Conservation (phyloP, 2,888 invertebrate species). For the Scaptomyza tumidula region DNA sequence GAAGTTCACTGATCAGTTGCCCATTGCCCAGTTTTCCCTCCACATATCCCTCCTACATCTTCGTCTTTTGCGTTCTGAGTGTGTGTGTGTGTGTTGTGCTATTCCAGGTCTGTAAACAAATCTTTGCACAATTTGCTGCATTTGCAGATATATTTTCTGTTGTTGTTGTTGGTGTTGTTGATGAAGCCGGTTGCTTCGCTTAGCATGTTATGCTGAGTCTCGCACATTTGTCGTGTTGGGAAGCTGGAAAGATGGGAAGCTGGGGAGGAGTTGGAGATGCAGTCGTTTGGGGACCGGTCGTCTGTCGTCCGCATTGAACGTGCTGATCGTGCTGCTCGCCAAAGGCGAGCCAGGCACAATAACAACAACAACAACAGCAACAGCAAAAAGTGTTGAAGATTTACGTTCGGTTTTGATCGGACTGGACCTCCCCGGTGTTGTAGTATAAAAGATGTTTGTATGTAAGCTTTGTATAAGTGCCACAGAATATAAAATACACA, state of each 20-base stretch:
- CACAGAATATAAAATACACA: neutral
- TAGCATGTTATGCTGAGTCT: conserved; percentile 65
- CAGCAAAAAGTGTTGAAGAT: conserved; percentile 71
- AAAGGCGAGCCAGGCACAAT: conserved; percentile 35
- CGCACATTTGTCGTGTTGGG: conserved; percentile 9
- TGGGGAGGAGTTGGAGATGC: conserved; percentile 12
- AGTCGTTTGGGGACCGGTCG: conserved; percentile 9
- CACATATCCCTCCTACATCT: neutral
- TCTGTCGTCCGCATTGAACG: conserved; percentile 65
- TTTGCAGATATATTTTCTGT: conserved; percentile 70
- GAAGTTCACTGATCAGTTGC: conserved; percentile 4
- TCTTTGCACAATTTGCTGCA: conserved; percentile 77
- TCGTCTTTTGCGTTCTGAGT: neutral
- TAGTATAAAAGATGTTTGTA: conserved; percentile 76
- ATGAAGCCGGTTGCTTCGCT: conserved; percentile 37
- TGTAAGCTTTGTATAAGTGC: neutral
- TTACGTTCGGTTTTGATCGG: conserved; percentile 83
- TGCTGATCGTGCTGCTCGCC: conserved; percentile 81
- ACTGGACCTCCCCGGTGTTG: conserved; percentile 82
- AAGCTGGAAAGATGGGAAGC: neutral
- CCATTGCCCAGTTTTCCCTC: too few relatives aligned
- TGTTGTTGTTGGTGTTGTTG: conserved; percentile 17
- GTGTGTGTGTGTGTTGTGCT: conserved; percentile 23
- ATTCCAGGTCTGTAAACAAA: conserved; percentile 72
- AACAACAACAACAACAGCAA: conserved; percentile 16